These are phyloP conservation scores for Spilosoma lubricipeda DNA, from an alignment of 2,888 invertebrate genomes.

Conservation along the genomic window DNA sequence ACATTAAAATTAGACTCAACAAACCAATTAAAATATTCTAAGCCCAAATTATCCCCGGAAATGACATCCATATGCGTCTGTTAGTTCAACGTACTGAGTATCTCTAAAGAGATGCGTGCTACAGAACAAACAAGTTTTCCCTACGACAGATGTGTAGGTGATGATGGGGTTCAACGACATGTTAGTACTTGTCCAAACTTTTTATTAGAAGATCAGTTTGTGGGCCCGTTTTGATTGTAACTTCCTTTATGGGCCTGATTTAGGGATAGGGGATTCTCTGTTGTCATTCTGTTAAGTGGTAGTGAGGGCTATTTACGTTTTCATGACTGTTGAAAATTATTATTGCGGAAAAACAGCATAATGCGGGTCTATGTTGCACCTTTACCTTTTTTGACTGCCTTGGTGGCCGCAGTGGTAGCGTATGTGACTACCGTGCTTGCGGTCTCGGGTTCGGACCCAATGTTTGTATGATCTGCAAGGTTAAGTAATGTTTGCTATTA, in stretches of 20 bases:
- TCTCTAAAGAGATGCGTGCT: slow-evolving; percentile 56
- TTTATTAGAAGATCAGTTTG: slow-evolving; percentile 44
- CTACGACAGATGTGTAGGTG: slow-evolving; percentile 51
- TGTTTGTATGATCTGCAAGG: too few species aligned
- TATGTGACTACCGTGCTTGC: too few species aligned
- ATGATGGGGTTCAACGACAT: slow-evolving; percentile 45
- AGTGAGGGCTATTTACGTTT: not conserved
- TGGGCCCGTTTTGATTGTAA: slow-evolving; percentile 44
- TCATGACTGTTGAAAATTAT: not conserved
- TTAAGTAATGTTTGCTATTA: too few species aligned
- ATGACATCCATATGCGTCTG: slow-evolving; percentile 37
- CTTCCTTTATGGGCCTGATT: slow-evolving; percentile 37
- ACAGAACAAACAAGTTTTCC: slow-evolving; percentile 56
- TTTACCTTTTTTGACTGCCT: too few species aligned
- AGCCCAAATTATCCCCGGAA: slow-evolving; percentile 42
- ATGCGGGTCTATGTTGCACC: not conserved
- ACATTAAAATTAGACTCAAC: not conserved
- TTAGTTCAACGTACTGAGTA: slow-evolving; percentile 57
- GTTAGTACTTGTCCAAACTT: slow-evolving; percentile 47
- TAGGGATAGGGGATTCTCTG: slow-evolving; percentile 23
- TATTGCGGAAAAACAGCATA: not conserved
- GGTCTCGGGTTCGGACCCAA: too few species aligned
- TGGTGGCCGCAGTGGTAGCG: too few species aligned
- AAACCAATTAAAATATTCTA: slow-evolving; percentile 9
- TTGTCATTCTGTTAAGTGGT: not conserved